A percentile compares a stretch with the other conserved stretches of the same genome.
Evolutionary conservation across 1,140 invertebrate species (phyloP).

Genomic region (Coptotermes formosanus): DNA sequence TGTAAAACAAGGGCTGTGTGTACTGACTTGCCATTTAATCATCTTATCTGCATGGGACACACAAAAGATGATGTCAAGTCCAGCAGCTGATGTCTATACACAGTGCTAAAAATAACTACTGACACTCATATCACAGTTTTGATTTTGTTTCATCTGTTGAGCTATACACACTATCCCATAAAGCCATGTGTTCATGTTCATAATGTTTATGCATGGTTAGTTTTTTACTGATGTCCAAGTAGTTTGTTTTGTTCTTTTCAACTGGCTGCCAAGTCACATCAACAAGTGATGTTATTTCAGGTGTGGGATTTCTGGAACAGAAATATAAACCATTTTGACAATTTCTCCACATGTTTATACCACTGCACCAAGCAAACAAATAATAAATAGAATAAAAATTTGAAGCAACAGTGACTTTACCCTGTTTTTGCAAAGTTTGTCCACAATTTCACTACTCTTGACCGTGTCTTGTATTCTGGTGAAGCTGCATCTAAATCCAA

Average conservation of each 20-base stretch:
- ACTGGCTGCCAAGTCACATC: constrained; percentile 12
- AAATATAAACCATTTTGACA: background rate
- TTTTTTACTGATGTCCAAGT: background rate
- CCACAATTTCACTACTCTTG: constrained; percentile 46
- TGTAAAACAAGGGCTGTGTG: no score
- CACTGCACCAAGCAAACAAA: no score
- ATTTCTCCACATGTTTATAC: no score
- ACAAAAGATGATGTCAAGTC: no score
- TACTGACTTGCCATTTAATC: no score
- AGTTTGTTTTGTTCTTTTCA: background rate
- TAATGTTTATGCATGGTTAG: background rate
- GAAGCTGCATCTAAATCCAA: background rate
- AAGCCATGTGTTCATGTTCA: background rate
- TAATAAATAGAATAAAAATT: no score
- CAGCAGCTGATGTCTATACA: no score
- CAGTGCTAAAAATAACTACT: no score
- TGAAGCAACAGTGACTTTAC: constrained; percentile 30
- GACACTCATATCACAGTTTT: background rate
- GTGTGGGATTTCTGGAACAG: constrained; percentile 1
- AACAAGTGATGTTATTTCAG: background rate
- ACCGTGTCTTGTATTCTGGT: constrained; percentile 35
- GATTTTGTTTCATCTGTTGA: background rate
- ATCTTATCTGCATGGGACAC: no score
- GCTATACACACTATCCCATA: background rate
- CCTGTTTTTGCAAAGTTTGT: constrained; percentile 49